Evolutionary conservation across 2,113 vertebrate genomes (phyloP), one percentile per base, ranked within the genome.

Genomic region (Nicator chloris): DNA sequence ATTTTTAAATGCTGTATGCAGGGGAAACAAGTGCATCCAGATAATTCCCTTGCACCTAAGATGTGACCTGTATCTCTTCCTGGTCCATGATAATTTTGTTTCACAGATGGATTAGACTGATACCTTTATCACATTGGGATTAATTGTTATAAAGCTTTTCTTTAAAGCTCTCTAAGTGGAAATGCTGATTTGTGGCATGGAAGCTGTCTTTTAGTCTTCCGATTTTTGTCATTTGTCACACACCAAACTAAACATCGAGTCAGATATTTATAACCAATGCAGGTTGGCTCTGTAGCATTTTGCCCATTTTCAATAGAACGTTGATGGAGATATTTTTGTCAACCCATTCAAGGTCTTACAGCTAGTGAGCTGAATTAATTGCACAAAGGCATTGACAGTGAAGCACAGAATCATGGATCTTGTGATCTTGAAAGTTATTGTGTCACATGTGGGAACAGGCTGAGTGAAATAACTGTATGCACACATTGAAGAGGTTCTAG

Each of bases 401-500:
- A 69, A 19, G 17, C 21, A 31, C 0, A 31, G 61, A 61, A 40
- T 50, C 1, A 0, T 2, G 19, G 17, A 24, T 56, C 26, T 61
- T n/a, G n/a, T n/a, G n/a, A n/a, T n/a, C n/a, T n/a, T 40, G 23
- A 6, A 65, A 70, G 23, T 66, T 66, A 5, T 1, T 28, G 40
- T 33, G 71, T 56, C 39, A 12, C 10, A 8, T 31, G 20, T 1
- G 10, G 59, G 35, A 45, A 27, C 12, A 18, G 33, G 35, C 30
- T 51, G 63, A 50, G 26, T 42, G 33, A 42, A 88, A 21, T 6
- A 65, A 76, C 20, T 42, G 6, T 10, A 13, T 18, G 23, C 57
- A 7, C 37, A 28, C 21, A 9, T 2, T 23, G 35, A 59, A 45
- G 37, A 49, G 14, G 10, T 81, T 78, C 60, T 19, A 19, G 26